Conservation (phyloP, 2,888 invertebrate species). For the Clitarchus hookeri region DNA sequence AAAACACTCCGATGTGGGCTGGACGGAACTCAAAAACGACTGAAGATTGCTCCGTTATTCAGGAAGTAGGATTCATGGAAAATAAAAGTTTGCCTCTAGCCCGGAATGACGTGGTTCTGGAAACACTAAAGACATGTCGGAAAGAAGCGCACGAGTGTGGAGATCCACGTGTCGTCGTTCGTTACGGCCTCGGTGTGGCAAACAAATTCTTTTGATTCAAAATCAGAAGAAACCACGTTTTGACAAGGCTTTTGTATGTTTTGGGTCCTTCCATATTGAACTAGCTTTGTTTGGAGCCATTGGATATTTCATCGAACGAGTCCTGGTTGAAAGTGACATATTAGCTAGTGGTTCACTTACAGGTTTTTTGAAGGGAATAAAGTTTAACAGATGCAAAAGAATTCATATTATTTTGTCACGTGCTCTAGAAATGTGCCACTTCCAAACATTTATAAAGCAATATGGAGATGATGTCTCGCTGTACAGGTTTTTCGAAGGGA, state of each 20-base stretch:
- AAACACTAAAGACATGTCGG: background rate
- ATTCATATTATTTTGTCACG: slow-evolving; percentile 18
- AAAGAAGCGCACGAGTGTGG: slow-evolving; percentile 11
- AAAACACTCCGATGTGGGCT: slow-evolving; percentile 19
- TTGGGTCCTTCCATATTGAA: too few species aligned
- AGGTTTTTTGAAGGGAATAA: slow-evolving; percentile 11
- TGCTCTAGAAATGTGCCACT: slow-evolving; percentile 17
- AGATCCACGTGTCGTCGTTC: slow-evolving; percentile 20
- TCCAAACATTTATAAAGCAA: slow-evolving; percentile 19
- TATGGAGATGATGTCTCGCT: slow-evolving; percentile 17
- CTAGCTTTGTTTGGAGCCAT: slow-evolving; percentile 24
- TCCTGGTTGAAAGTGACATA: slow-evolving; percentile 23
- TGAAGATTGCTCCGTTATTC: slow-evolving; percentile 11
- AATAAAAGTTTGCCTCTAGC: slow-evolving; percentile 22
- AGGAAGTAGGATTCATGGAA: slow-evolving; percentile 20
- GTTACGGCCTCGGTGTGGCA: slow-evolving; percentile 22
- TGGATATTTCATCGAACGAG: slow-evolving; percentile 21
- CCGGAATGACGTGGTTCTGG: slow-evolving; percentile 21
- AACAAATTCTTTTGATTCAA: background rate
- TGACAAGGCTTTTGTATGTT: too few species aligned
- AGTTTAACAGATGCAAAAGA: slow-evolving; percentile 21
- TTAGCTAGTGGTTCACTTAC: slow-evolving; percentile 23
- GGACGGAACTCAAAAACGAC: slow-evolving; percentile 16
- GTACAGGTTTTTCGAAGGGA: slow-evolving; percentile 10
- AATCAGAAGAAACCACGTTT: too few species aligned